Evolutionary conservation across 2,113 vertebrate genomes (phyloP).

Genomic region (Cynoglossus semilaevis): DNA sequence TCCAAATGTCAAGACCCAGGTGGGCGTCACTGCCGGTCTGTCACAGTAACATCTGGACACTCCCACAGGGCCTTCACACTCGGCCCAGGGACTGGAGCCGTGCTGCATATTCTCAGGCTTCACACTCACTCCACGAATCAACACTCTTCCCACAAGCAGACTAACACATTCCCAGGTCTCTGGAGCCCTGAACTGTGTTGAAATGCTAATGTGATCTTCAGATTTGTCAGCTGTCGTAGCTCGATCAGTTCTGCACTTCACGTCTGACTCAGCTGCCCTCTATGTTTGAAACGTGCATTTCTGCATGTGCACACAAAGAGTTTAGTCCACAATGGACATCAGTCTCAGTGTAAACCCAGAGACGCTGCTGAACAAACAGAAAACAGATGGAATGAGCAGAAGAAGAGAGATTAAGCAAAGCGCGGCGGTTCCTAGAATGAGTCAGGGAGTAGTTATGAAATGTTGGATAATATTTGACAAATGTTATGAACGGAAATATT

Average conservation of each 20-base stretch:
- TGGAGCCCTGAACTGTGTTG: slow-evolving; percentile 17
- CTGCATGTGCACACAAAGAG: neutral
- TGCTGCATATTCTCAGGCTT: slow-evolving; percentile 37
- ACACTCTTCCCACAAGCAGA: slow-evolving; percentile 49
- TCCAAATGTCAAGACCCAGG: neutral
- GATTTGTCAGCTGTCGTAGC: slow-evolving; percentile 11
- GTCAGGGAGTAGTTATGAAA: neutral
- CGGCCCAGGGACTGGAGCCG: slow-evolving; percentile 28
- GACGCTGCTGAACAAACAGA: slow-evolving; percentile 11
- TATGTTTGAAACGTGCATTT: neutral
- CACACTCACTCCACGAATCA: slow-evolving; percentile 36
- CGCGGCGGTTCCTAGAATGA: slow-evolving; percentile 22
- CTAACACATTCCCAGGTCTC: slow-evolving; percentile 23
- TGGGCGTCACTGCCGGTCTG: neutral
- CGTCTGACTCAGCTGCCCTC: slow-evolving; percentile 29
- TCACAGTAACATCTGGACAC: slow-evolving; percentile 60
- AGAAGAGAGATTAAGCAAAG: neutral
- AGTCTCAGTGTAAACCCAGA: slow-evolving; percentile 21
- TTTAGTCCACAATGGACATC: slow-evolving; percentile 24
- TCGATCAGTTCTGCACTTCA: slow-evolving; percentile 2
- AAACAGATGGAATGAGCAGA: slow-evolving; percentile 34
- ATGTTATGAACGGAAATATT: too few relatives aligned
- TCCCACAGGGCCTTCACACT: slow-evolving; percentile 62
- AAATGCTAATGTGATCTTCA: slow-evolving; percentile 32
- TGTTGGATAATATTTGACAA: neutral